These are phyloP conservation scores for Polydrusus cervinus DNA, from an alignment of 2,888 invertebrate species.

Conservation along the genomic window DNA sequence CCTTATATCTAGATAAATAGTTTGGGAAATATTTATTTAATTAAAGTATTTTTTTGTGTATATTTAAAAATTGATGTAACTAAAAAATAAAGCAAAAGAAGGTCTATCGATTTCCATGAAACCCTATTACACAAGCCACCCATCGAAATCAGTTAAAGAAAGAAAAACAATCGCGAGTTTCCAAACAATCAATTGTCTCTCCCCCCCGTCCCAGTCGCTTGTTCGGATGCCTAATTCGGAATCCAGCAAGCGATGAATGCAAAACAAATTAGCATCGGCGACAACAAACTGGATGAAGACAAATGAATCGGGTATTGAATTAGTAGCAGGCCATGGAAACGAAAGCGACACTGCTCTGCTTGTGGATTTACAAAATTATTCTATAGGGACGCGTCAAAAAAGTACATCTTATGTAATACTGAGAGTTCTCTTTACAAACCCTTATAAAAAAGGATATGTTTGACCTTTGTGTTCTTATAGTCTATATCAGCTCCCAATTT, in stretches of 20 bases:
- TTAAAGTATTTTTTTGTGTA: too few species aligned
- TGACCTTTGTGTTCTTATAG: too few species aligned
- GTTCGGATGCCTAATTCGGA: slow-evolving; percentile 16
- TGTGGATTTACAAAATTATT: slow-evolving; percentile 4
- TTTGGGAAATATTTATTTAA: too few species aligned
- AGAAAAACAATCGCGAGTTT: slow-evolving; percentile 37
- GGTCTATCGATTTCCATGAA: slow-evolving; percentile 6
- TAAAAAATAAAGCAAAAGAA: background rate
- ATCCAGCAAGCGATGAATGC: slow-evolving; percentile 23
- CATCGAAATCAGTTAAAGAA: slow-evolving; percentile 6
- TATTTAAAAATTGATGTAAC: too few species aligned
- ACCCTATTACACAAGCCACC: slow-evolving; percentile 14
- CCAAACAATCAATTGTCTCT: slow-evolving; percentile 38
- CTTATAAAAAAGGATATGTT: too few species aligned
- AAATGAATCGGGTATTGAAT: slow-evolving; percentile 35
- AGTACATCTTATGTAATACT: too few species aligned
- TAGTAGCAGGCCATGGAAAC: slow-evolving; percentile 26
- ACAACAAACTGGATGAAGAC: slow-evolving; percentile 31
- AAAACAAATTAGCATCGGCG: slow-evolving; percentile 25
- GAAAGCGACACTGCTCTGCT: background rate
- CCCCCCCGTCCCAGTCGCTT: slow-evolving; percentile 4
- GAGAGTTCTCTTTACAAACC: too few species aligned
- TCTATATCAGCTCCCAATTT: too few species aligned
- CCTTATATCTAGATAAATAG: too few species aligned
- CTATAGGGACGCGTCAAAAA: background rate